Base-by-base conservation (phyloP, 2,888 invertebrate species). In the Aleiodes leptofemur region DNA sequence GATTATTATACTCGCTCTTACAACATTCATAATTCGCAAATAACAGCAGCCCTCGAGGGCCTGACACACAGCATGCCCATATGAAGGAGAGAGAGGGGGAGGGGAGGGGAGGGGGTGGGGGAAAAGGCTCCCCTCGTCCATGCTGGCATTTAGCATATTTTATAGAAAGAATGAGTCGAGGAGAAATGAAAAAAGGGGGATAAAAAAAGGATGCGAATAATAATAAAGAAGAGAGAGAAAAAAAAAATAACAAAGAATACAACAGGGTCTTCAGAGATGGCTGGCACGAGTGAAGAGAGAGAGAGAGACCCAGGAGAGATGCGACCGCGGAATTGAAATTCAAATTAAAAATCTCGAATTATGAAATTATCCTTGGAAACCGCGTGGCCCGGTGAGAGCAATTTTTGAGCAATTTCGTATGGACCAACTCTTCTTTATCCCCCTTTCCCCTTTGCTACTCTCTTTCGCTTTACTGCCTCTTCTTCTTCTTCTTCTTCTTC, bases 21-120 rank as follows among this genome's bases (percentile, higher is more conserved):
- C 85, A 88, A 86, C 86, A 85, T 88, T 88, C 86, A 86, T 88
- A 88, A 88, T 88, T 87, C 85, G 86, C 85, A 87, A 89, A 88
- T 89, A 88, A 89, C 85, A 87, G 85, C 85, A 83, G 81, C 77
- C 76, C 71, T 59, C 74, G 66, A 77, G 78, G 81, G 76, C 76
- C 77, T 74, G 61, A 16, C 59, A 16, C 59, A 69, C 43, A 14
- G 8, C 51, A 14, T 50, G 51, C 11, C 56, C 73, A 34, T 23
- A 23, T 34, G 34, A 5, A 5, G 3, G 31, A 5, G 31, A 31
- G 31, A 5, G 31, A 31, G 31, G 31, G 31, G 31, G 31, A 31
- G 31, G n/a, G n/a, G n/a, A n/a, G n/a, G n/a, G n/a, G n/a, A 23
- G 23, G 23, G 23, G 71, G 70, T 74, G 75, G 69, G 69, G 72